phyloP scores from a whole-genome alignment of 1,140 invertebrate genomes.

The Magallana gigas region DNA sequence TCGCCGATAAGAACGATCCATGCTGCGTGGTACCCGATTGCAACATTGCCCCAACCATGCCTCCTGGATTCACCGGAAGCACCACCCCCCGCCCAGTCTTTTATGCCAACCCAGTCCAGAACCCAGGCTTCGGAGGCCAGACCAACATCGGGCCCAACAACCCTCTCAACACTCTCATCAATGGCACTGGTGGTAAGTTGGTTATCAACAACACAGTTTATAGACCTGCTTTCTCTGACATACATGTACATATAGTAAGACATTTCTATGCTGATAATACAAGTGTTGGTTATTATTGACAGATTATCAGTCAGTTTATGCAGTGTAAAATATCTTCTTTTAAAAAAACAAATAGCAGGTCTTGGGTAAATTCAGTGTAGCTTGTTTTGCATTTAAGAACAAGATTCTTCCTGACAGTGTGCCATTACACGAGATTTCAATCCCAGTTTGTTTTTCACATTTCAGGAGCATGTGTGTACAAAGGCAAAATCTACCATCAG shows the following conservation, averaged over 20 bases:
- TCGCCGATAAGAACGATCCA: conserved; percentile 58
- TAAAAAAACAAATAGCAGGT: no score
- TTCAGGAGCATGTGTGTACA: conserved; percentile 62
- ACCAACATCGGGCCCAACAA: conserved; percentile 46
- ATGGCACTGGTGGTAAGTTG: conserved; percentile 3
- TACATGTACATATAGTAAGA: no score
- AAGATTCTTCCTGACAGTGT: no score
- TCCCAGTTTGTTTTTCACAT: neutral
- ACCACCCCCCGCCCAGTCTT: conserved; percentile 42
- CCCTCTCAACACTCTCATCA: conserved; percentile 40
- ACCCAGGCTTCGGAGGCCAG: conserved; percentile 48
- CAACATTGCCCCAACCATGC: conserved; percentile 54
- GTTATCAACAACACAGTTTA: no score
- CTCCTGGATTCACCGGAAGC: conserved; percentile 39
- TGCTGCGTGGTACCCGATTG: conserved; percentile 67
- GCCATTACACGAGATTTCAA: no score
- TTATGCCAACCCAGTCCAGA: conserved; percentile 21
- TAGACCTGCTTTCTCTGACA: no score
- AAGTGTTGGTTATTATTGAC: no score
- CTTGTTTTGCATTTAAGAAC: no score
- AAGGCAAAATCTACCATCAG: conserved; percentile 62
- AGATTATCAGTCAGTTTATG: no score
- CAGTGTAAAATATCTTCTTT: no score
- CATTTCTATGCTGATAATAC: no score
- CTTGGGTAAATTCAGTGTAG: no score